Evolutionary conservation across 2,797 vertebrate species (phyloP), one percentile per base, ranked within the genome.

Genomic region (Epinephelus malabaricus): DNA sequence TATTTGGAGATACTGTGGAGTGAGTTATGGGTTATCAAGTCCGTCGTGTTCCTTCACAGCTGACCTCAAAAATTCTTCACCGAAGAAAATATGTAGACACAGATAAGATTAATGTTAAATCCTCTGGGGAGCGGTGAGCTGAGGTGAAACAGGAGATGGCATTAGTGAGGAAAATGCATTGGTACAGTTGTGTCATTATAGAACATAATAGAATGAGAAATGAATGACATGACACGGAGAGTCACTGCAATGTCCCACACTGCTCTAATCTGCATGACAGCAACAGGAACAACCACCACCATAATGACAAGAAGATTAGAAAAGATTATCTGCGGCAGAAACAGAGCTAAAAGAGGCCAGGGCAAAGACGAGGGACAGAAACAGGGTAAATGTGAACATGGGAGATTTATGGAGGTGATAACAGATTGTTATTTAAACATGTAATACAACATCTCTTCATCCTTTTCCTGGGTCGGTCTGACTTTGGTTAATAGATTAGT

Each of bases 271-370:
- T 83, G 49, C 69, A 77, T 69, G 63, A 74, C 47, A 79, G 60
- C 70, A 61, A 70, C 56, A 68, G 53, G 60, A 73, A 67, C 62
- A 83, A 58, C 30, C n/a, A 64, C 59, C n/a, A 64, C 59, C 25
- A 66, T 69, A 25, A 62, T 56, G 68, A 74, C 53, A 81, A 60
- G 19, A 18, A 67, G 87, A 92, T 92, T 84, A 89, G 30, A 79
- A 19, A 2, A 82, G 84, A 91, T 90, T 76, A 89, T 85, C 67
- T 51, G 60, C 45, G 59, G 74, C 45, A 68, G 46, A 82, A 75
- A 79, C 5, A n/a, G 61, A 64, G 12, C 18, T 5, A 68, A 79
- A 84, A 61, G 49, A 67, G 76, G 50, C 79, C 47, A 71, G 38
- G 9, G 34, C 30, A 27, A 56, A 71, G 25, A 64, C 45, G 21